phyloP scores from a whole-genome alignment of 2,797 vertebrate species.

The Macroramphosus scolopax region DNA sequence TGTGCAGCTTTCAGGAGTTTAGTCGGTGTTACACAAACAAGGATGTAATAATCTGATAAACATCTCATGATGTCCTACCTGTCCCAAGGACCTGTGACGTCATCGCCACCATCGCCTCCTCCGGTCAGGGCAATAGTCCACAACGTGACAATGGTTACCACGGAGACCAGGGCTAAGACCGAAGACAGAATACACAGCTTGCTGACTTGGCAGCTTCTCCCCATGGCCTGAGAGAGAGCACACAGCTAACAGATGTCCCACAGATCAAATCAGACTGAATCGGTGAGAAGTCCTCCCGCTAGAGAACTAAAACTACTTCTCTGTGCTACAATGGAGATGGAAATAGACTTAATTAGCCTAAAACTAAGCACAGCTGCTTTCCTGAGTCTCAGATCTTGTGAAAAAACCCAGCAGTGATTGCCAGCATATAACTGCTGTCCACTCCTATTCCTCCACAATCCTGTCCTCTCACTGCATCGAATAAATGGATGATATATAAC shows the following conservation, averaged over 20 bases:
- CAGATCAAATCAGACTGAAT: too few relatives aligned
- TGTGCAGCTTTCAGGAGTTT: too few relatives aligned
- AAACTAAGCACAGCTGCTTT: not conserved
- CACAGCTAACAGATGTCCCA: not conserved
- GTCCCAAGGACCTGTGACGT: conserved; percentile 72
- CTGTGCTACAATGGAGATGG: too few relatives aligned
- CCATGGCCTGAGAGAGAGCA: conserved; percentile 39
- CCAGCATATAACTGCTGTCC: not conserved
- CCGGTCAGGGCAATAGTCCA: conserved; percentile 75
- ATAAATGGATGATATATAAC: conserved; percentile 33
- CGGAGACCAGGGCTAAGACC: conserved; percentile 50
- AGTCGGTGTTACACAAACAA: too few relatives aligned
- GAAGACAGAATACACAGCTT: conserved; percentile 42
- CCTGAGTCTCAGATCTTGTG: not conserved
- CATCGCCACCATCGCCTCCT: not conserved
- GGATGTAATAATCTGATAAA: too few relatives aligned
- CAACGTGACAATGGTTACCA: conserved; percentile 83
- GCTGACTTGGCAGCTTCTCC: conserved; percentile 42
- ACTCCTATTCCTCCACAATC: not conserved
- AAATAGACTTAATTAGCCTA: not conserved
- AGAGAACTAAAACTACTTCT: too few relatives aligned
- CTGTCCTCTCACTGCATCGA: conserved; percentile 9
- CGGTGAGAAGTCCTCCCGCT: too few relatives aligned
- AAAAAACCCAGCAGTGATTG: conserved; percentile 10
- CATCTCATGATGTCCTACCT: conserved; percentile 43